Evolutionary conservation across 2,888 invertebrate species (phyloP).

Genomic region (Aromia moschata): DNA sequence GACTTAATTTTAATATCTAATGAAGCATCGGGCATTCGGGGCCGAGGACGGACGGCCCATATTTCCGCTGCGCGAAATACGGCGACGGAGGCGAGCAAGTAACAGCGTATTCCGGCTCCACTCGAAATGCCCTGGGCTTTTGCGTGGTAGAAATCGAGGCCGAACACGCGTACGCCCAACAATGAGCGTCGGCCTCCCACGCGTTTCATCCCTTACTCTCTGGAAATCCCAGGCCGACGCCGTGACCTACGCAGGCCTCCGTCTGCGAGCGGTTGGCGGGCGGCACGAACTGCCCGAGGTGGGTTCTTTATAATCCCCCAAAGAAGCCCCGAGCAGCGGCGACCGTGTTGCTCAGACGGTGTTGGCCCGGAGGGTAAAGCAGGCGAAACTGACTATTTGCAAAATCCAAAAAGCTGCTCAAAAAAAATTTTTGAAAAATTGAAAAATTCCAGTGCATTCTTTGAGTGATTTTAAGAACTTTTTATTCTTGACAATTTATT

Average conservation of each 20-base stretch:
- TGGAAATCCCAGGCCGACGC: constrained; percentile 25
- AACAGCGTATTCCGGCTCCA: constrained; percentile 9
- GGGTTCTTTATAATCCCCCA: background rate
- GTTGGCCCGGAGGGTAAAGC: no score
- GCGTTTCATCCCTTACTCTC: constrained; percentile 19
- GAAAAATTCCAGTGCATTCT: no score
- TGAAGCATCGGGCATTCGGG: constrained; percentile 9
- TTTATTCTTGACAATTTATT: no score
- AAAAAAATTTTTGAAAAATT: no score
- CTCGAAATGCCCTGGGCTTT: constrained; percentile 21
- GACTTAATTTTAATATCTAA: constrained; percentile 5
- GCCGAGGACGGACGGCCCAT: constrained; percentile 4
- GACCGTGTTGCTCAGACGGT: no score
- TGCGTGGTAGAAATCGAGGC: constrained; percentile 26
- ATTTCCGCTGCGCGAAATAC: constrained; percentile 6
- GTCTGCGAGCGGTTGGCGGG: constrained; percentile 22
- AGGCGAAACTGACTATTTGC: no score
- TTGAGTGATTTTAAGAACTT: no score
- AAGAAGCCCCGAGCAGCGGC: no score
- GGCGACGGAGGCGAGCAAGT: constrained; percentile 2
- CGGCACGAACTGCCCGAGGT: constrained; percentile 2
- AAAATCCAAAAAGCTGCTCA: no score
- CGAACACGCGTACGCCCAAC: constrained; percentile 29
- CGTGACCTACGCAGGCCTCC: constrained; percentile 26
- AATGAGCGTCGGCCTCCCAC: constrained; percentile 26